Conservation (phyloP, 1,140 invertebrate genomes). For the Zaprionus taronus region DNA sequence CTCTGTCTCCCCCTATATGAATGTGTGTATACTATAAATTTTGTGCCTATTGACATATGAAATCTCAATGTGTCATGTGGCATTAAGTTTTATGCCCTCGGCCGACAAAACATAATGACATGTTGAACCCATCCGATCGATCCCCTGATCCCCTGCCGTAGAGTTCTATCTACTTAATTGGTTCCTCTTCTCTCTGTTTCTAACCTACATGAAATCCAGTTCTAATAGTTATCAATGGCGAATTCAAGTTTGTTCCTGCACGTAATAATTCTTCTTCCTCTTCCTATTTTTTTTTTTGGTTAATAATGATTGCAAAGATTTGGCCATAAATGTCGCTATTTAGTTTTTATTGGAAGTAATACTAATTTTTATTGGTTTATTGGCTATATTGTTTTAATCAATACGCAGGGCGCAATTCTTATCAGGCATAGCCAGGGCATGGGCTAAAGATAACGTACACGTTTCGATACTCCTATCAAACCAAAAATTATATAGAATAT, state of each 20-base stretch:
- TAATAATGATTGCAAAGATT: constrained; percentile 83
- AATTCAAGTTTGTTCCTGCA: not conserved
- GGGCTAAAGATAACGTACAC: constrained; percentile 52
- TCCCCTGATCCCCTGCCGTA: not conserved
- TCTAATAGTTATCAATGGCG: constrained; percentile 14
- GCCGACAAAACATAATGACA: constrained; percentile 51
- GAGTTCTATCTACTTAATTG: constrained; percentile 1
- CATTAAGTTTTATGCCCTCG: constrained; percentile 71
- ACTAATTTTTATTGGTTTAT: constrained; percentile 83
- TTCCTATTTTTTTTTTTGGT: constrained; percentile 31
- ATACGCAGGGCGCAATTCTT: constrained; percentile 66
- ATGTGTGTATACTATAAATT: constrained; percentile 68
- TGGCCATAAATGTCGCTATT: constrained; percentile 83
- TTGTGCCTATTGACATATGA: constrained; percentile 82
- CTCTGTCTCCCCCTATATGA: constrained; percentile 33
- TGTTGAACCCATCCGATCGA: constrained; percentile 7
- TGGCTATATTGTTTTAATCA: constrained; percentile 82
- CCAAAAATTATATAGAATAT: constrained; percentile 15
- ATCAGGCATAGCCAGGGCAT: constrained; percentile 50
- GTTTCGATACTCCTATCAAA: constrained; percentile 35
- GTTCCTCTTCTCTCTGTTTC: constrained; percentile 12
- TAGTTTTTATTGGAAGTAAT: constrained; percentile 84
- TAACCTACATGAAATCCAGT: not conserved
- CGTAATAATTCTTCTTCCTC: constrained; percentile 14
- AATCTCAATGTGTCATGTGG: constrained; percentile 84